These are phyloP conservation scores for Pelagia noctiluca DNA, from an alignment of 30 jellyfish, hydroid and myxozoan genomes.

Conservation along the genomic window DNA sequence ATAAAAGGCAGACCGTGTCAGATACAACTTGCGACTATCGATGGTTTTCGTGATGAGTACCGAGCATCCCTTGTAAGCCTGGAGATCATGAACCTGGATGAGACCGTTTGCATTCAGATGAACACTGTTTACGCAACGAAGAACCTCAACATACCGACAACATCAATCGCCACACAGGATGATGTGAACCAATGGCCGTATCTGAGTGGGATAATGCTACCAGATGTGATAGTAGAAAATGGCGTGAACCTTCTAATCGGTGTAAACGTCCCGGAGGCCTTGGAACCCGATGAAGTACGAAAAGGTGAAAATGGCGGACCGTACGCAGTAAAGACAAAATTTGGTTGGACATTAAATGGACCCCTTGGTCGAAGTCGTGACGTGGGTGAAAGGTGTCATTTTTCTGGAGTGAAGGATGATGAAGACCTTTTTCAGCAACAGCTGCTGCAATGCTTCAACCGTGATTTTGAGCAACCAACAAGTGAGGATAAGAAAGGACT, in stretches of 20 bases:
- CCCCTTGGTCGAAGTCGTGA: slow-evolving; percentile 3
- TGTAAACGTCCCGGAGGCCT: slow-evolving; percentile 10
- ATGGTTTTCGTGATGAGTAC: slow-evolving; percentile 33
- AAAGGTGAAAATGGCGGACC: slow-evolving; percentile 49
- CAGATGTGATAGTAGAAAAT: not conserved
- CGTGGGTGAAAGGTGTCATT: slow-evolving; percentile 2
- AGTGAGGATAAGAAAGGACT: slow-evolving; percentile 18
- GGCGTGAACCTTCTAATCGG: slow-evolving; percentile 17
- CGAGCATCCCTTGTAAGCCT: slow-evolving; percentile 32
- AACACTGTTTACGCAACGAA: slow-evolving; percentile 40
- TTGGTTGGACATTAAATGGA: slow-evolving; percentile 62
- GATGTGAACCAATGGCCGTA: slow-evolving; percentile 52
- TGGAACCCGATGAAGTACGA: slow-evolving; percentile 5
- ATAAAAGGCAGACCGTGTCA: slow-evolving; percentile 46
- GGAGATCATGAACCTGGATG: slow-evolving; percentile 40
- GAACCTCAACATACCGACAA: slow-evolving; percentile 41
- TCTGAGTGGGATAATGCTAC: slow-evolving; percentile 6
- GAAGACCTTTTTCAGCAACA: slow-evolving; percentile 22
- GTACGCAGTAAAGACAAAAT: slow-evolving; percentile 31
- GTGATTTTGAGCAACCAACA: slow-evolving; percentile 26
- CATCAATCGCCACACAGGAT: slow-evolving; percentile 51
- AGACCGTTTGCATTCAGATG: slow-evolving; percentile 45
- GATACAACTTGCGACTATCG: slow-evolving; percentile 48
- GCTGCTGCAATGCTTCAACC: slow-evolving; percentile 33
- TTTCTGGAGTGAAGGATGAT: not conserved